These are phyloP conservation scores for Cataglyphis rosenhaueri DNA, from an alignment of 2,888 invertebrate genomes.

Conservation along the genomic window DNA sequence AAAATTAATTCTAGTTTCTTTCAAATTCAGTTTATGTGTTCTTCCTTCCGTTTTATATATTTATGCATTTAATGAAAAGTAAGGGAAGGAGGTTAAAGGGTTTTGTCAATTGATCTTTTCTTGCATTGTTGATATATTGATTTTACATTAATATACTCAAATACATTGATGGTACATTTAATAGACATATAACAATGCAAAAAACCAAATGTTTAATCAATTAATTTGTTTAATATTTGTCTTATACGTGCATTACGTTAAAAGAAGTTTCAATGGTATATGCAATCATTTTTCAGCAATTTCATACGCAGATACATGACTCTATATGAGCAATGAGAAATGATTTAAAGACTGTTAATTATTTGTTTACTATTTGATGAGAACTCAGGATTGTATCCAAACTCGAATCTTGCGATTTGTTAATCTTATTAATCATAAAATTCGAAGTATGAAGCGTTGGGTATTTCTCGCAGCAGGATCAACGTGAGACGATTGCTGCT, in stretches of 20 bases:
- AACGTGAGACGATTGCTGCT: neutral
- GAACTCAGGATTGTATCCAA: conserved; percentile 7
- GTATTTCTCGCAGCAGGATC: neutral
- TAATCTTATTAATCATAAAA: conserved; percentile 9
- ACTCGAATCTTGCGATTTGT: conserved; percentile 12
- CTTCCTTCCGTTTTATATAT: conserved; percentile 17
- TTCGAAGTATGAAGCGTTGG: neutral
- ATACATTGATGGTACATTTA: too few species aligned
- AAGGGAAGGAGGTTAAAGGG: neutral
- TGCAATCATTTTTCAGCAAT: neutral
- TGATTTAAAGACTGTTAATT: conserved; percentile 40
- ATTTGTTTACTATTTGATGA: neutral
- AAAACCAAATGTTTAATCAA: conserved; percentile 17
- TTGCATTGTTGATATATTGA: neutral
- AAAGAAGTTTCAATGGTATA: conserved; percentile 1
- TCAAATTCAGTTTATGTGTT: conserved; percentile 34
- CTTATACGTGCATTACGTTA: neutral
- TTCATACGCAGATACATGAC: neutral
- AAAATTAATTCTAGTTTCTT: conserved; percentile 57
- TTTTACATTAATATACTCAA: neutral
- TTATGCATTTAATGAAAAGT: conserved; percentile 14
- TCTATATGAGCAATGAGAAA: neutral
- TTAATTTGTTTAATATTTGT: conserved; percentile 1
- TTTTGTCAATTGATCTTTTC: conserved; percentile 2
- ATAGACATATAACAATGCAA: neutral